Conservation (phyloP, 2,113 vertebrate genomes). For the Callorhinus ursinus region DNA sequence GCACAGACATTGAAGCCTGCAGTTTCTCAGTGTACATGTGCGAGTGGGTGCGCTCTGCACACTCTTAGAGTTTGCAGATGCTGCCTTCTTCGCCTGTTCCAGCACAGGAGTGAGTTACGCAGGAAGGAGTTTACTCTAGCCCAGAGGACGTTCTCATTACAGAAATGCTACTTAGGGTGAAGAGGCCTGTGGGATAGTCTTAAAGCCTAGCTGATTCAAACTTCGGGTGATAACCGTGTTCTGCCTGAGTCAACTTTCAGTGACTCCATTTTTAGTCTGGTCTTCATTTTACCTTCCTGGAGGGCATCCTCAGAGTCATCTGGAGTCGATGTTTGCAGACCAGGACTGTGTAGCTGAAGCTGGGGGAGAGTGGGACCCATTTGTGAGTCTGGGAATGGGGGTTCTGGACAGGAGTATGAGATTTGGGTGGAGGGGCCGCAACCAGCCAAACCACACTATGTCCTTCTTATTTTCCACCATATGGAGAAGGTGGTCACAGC, state of each 20-base stretch:
- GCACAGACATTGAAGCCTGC: not conserved
- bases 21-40: not conserved
- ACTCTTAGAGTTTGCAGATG: not conserved
- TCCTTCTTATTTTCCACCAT: not conserved
- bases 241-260: not conserved
- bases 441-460: fast-evolving
- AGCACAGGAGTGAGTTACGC: not conserved
- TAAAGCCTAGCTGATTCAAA: not conserved
- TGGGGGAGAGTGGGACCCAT: not conserved
- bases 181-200: not conserved
- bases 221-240: not conserved
- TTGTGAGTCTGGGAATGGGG: not conserved
- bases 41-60: not conserved
- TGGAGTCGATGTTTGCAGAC: not conserved
- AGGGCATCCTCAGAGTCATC: not conserved
- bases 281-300: not conserved
- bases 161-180: not conserved
- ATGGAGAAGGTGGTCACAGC: not conserved
- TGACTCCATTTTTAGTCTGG: not conserved
- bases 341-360: not conserved
- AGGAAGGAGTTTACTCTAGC: not conserved
- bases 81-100: not conserved
- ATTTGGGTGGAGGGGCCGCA: no score
- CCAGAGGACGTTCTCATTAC: not conserved
- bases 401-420: not conserved